Conservation (phyloP, 1,140 invertebrate genomes). For the Drosophila willistoni region DNA sequence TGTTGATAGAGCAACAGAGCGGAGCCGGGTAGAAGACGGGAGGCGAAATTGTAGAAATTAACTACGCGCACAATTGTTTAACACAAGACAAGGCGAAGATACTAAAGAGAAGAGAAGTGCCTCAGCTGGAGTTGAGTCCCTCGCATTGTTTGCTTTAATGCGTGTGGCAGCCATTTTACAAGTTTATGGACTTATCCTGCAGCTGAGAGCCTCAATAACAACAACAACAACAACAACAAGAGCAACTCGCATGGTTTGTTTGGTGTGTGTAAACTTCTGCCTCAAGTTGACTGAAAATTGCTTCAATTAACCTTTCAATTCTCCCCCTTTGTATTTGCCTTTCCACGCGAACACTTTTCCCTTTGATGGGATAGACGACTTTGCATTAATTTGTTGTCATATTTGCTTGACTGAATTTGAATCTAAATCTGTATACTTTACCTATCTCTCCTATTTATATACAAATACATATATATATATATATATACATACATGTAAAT, state of each 20-base stretch:
- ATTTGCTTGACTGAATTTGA: slow-evolving; percentile 18
- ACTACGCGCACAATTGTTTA: slow-evolving; percentile 69
- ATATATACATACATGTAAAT: not conserved
- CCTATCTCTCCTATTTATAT: not conserved
- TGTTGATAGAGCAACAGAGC: not conserved
- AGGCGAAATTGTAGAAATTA: slow-evolving; percentile 57
- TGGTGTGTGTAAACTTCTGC: slow-evolving; percentile 45
- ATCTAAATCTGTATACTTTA: not conserved
- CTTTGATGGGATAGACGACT: slow-evolving; percentile 27
- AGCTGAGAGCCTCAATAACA: slow-evolving; percentile 37
- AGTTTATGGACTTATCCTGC: slow-evolving; percentile 60
- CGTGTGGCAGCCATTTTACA: slow-evolving; percentile 45
- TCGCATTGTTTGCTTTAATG: slow-evolving; percentile 50
- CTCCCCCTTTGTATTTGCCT: slow-evolving; percentile 25
- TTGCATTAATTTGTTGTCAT: slow-evolving; percentile 19
- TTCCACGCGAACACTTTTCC: slow-evolving; percentile 45
- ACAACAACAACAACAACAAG: not conserved
- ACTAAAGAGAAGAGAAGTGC: slow-evolving; percentile 9
- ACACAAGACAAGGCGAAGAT: slow-evolving; percentile 34
- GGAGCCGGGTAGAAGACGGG: not conserved
- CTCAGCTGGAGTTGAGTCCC: slow-evolving; percentile 14
- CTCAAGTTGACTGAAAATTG: slow-evolving; percentile 59
- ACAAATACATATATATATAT: not conserved
- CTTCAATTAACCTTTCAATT: slow-evolving; percentile 61
- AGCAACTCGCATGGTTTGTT: slow-evolving; percentile 19